Percentiles rank a stretch among this genome's conserved stretches.
Conservation (phyloP, 2,888 invertebrate species). For the Torymus auratus region DNA sequence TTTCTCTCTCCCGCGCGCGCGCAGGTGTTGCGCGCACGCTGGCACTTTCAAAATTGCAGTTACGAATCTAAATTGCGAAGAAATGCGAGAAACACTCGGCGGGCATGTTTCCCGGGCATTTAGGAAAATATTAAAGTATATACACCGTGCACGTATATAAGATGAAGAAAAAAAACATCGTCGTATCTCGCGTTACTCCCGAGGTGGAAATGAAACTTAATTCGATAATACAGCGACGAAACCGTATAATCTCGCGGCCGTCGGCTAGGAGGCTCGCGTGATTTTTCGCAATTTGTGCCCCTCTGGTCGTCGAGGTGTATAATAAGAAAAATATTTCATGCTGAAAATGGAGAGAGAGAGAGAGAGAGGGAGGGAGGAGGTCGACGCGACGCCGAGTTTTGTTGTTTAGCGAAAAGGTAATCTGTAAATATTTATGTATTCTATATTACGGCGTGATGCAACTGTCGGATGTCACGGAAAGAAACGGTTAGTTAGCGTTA, state of each 20-base stretch:
- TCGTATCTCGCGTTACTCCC: slow-evolving; percentile 21
- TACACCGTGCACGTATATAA: not conserved
- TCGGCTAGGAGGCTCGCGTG: slow-evolving; percentile 64
- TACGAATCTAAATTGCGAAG: slow-evolving; percentile 25
- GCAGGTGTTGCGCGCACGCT: slow-evolving; percentile 4
- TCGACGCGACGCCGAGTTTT: no score
- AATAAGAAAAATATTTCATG: slow-evolving; percentile 24
- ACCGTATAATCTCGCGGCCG: slow-evolving; percentile 61
- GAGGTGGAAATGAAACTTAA: slow-evolving; percentile 60
- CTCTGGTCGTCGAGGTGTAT: not conserved
- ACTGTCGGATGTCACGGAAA: no score
- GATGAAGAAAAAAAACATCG: not conserved
- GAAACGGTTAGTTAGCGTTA: no score
- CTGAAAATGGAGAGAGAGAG: not conserved
- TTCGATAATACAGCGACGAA: slow-evolving; percentile 63
- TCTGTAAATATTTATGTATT: slow-evolving; percentile 9
- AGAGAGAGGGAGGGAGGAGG: not conserved
- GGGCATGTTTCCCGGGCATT: slow-evolving; percentile 13
- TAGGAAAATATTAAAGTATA: slow-evolving; percentile 27
- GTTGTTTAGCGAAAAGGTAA: slow-evolving; percentile 4
- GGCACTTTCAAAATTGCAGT: not conserved
- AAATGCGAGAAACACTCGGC: slow-evolving; percentile 24
- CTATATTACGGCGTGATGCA: no score
- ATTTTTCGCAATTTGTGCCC: slow-evolving; percentile 67
- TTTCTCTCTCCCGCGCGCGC: not conserved